Evolutionary conservation across 2,113 vertebrate genomes (phyloP).

Genomic region (Hippocampus guttulatus): DNA sequence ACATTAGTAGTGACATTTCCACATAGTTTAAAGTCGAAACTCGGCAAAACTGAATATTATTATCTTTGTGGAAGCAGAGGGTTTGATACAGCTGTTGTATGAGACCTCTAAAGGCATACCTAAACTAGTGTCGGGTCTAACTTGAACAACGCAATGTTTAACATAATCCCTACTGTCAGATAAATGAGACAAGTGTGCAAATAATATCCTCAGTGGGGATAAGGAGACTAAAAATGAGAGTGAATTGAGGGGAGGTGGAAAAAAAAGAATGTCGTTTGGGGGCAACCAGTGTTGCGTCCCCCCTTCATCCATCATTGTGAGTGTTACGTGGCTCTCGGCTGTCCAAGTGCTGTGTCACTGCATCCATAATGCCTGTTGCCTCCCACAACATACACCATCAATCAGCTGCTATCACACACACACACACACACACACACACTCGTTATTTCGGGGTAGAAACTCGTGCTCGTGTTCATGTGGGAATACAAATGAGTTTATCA

Average conservation of each 20-base stretch:
- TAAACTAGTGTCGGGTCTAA: background rate
- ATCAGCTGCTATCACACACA: conserved; percentile 34
- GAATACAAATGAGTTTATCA: background rate
- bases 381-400: conserved; percentile 50
- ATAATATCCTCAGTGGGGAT: background rate
- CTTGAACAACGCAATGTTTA: background rate
- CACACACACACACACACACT: background rate
- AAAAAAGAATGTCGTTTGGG: conserved; percentile 19
- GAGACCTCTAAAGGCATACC: background rate
- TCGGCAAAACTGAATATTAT: background rate
- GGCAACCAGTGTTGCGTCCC: conserved; percentile 35
- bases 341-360: conserved; percentile 65
- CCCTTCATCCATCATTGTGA: conserved; percentile 56
- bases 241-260: background rate
- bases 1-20: background rate
- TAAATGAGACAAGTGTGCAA: background rate
- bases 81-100: background rate
- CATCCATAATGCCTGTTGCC: conserved; percentile 67
- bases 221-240: background rate
- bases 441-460: conserved; percentile 11
- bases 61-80: background rate
- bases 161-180: background rate
- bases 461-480: background rate
- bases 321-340: conserved; percentile 60
- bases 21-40: background rate